Base-by-base conservation (phyloP, 2,113 vertebrate genomes). In the Corydoras maculifer region DNA sequence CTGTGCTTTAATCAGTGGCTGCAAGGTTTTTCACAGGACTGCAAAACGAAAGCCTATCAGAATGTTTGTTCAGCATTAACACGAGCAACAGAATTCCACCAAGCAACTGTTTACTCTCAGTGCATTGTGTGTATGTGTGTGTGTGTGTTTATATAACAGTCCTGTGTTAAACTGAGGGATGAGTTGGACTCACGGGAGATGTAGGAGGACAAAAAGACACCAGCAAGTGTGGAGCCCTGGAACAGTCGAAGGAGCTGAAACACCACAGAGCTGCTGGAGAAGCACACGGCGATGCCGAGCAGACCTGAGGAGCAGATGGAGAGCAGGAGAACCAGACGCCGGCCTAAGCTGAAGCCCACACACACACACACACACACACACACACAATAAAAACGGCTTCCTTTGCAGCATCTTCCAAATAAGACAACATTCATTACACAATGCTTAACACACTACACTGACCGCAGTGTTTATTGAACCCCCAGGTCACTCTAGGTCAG, bases 131-230 rank as follows among this genome's bases (percentile, higher is more conserved):
- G 31, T 68, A 54, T 74, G 25, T 8, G 32, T 12, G 13, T 58
- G 48, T 32, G 18, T 15, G 30, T 58, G 15, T 13, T 35, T 3
- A 54, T 13, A 25, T 64, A 14, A 64, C 11, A 13, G 9, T 8
- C 9, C 31, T 10, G 51, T 57, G 61, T 14, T n/a, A 3, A 25
- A 12, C 10, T 12, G 18, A 35, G 51, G 11, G 29, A 25, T 2
- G 18, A 51, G 58, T 63, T n/a, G 29, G 32, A 87, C 90, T 88
- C 72, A 90, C 92, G 85, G 6, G 88, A 74, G 29, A 95, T 82
- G 1, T 91, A 95, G 3, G 94, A 90, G 25, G 92, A 82, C 0
- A 98, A 70, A 78, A 91, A 88, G 12, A 91, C 86, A 0, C 94
- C 94, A 0, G 92, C 92, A 69, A 95, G 86, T 3, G 78, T 58